Evolutionary conservation across 2,888 invertebrate species (phyloP).

Genomic region (Pteria penguin): DNA sequence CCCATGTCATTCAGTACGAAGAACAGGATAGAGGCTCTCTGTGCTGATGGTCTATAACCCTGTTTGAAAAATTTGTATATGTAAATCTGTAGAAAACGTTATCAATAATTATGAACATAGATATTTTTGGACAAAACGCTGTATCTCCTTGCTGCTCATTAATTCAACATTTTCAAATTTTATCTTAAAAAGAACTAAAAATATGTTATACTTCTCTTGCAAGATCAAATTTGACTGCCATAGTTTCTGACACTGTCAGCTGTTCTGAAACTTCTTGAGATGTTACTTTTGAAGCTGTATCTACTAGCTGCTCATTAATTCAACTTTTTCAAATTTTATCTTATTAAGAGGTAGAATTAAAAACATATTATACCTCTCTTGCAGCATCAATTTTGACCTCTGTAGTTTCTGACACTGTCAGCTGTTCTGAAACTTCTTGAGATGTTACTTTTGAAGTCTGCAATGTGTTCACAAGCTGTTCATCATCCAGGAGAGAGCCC

Average conservation of each 20-base stretch:
- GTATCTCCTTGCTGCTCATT: constrained; percentile 91
- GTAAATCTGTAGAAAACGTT: too few species aligned
- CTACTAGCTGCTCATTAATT: constrained; percentile 90
- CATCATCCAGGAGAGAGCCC: constrained; percentile 93
- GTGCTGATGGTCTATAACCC: constrained; percentile 90
- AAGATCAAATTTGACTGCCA: constrained; percentile 91
- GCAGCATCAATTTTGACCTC: constrained; percentile 92
- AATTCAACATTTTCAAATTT: too few species aligned
- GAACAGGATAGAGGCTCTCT: constrained; percentile 91
- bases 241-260: constrained; percentile 87
- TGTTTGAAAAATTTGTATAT: too few species aligned
- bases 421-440: constrained; percentile 88
- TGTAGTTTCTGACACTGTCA: constrained; percentile 88
- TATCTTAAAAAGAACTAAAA: too few species aligned
- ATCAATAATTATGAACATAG: too few species aligned
- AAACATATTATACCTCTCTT: constrained; percentile 87
- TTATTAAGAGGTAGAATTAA: too few species aligned
- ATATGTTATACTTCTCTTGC: constrained; percentile 89
- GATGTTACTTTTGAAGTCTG: constrained; percentile 92
- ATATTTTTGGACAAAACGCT: too few species aligned
- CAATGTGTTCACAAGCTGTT: constrained; percentile 89
- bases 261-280: constrained; percentile 90
- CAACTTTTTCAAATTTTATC: too few species aligned
- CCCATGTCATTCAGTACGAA: constrained; percentile 93
- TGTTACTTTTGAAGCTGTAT: constrained; percentile 90